Percentiles rank a stretch among this genome's conserved stretches.
phyloP scores from a whole-genome alignment of 2,113 vertebrate genomes.

The Pogonocichla stellata region DNA sequence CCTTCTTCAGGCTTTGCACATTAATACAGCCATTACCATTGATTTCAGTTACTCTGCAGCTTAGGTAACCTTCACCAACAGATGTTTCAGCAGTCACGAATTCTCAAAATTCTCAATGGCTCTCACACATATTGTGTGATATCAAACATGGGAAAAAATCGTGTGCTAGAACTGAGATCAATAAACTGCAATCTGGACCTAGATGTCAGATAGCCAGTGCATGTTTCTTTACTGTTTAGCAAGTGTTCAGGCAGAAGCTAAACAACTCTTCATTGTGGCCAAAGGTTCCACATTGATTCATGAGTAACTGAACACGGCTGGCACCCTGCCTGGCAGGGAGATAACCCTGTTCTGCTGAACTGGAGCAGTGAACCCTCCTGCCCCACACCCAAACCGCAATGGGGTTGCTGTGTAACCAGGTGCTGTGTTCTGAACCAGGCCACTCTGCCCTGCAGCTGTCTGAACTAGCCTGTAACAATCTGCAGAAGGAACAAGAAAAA shows the following conservation, averaged over 20 bases:
- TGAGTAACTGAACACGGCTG: not conserved
- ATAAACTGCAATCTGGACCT: not conserved
- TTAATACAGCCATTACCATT: not conserved
- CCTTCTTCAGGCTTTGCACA: not conserved
- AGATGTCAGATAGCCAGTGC: not conserved
- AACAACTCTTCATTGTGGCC: not conserved
- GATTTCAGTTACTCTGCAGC: not conserved
- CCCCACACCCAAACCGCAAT: not conserved
- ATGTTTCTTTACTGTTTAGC: not conserved
- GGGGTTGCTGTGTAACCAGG: not conserved
- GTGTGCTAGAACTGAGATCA: not conserved
- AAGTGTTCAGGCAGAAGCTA: not conserved
- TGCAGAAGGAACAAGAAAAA: not conserved
- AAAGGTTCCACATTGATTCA: not conserved
- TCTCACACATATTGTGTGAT: not conserved
- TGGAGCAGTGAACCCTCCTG: not conserved
- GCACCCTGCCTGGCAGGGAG: not conserved
- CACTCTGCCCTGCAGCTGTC: not conserved
- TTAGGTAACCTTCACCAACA: not conserved
- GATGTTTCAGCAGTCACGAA: not conserved
- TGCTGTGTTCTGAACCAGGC: not conserved
- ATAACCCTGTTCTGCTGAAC: not conserved
- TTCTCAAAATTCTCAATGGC: not conserved
- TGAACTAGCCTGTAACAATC: not conserved
- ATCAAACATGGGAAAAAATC: not conserved